Base-by-base conservation (phyloP, 2,113 vertebrate species). In the Brevimyrus niger region DNA sequence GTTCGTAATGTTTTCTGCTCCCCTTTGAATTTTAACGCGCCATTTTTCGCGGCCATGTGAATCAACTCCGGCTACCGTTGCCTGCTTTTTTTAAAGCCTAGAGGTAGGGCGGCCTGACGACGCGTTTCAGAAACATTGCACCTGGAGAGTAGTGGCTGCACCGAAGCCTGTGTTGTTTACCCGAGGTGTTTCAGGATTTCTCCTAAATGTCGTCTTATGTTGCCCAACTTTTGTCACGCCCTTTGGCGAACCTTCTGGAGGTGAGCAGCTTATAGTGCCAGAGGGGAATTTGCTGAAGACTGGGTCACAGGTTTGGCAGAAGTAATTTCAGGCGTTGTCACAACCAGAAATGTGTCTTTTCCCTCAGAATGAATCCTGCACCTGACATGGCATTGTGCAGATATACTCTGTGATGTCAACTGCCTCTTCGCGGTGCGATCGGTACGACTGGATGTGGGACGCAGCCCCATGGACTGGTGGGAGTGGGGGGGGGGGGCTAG, bases 401-500 rank as follows among this genome's bases (percentile, higher is more conserved):
- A 50, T 90, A 93, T 58, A 51, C 76, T 87, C 88, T 27, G 80
- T 19, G 27, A 89, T 73, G 55, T 23, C 80, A 46, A 89, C 88
- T 73, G 88, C 47, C 51, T 88, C 80, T 21, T 89, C 61, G 35
- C 82, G 86, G 90, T 90, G 91, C 76, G 73, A 84, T 73, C 90
- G 93, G 91, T 90, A 92, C 91, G 91, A 92, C 46, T 93, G 92
- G 89, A 91, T 87, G 89, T 53, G 69, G 90, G 3, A 17, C 91
- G 85, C 83, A 88, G 92, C 47, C 51, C 69, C n/a, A n/a, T n/a
- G n/a, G n/a, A n/a, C n/a, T n/a, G n/a, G n/a, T n/a, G n/a, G n/a
- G n/a, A n/a, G 89, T 91, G 91, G 19, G 84, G 88, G 88, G 91
- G 19, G 84, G 88, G 88, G 87, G 35, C 15, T 82, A 21, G 55